Evolutionary conservation across 1,140 invertebrate genomes (phyloP), one percentile per base, ranked within the genome.

Genomic region (Theocolax elegans): DNA sequence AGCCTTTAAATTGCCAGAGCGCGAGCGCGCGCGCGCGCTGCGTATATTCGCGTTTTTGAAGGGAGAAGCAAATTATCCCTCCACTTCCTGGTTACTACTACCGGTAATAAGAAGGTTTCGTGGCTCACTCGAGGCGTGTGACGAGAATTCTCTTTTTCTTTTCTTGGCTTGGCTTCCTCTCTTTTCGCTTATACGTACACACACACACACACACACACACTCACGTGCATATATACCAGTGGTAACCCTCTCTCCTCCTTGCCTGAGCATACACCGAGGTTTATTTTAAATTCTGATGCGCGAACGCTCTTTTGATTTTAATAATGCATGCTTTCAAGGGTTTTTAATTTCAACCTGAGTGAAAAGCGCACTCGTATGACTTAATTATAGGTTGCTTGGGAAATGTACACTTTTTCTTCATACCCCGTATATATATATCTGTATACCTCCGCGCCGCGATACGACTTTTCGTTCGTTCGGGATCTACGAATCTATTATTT

Each of bases 1-100:
- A n/a, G n/a, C n/a, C 75, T 72, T 74, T 73, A 76, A 60, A 54
- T 56, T 56, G 58, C 48, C 40, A n/a, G n/a, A n/a, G n/a, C 27
- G n/a, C n/a, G 17, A 6, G 23, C 46, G 6, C 21, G 2, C 19
- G n/a, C n/a, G n/a, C n/a, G n/a, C n/a, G n/a, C n/a, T n/a, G n/a
- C n/a, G n/a, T n/a, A n/a, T n/a, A n/a, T n/a, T n/a, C n/a, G 66
- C 49, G 66, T 60, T 69, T 69, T 63, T 44, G 46, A 38, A 19
- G 29, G n/a, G 51, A 17, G 7, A 23, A 51, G 48, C 3, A 60
- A 59, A 60, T 63, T 63, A 63, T 46, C 46, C 49, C 17, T 17
- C 38, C 23, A 35, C 31, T 68, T 68, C 56, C 66, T 68, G 66
- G 66, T 68, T 51, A 42, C 9, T n/a, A n/a, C 10, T 35, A 35